phyloP scores from a whole-genome alignment of 2,113 vertebrate genomes.

The Thalassarche chlororhynchos region DNA sequence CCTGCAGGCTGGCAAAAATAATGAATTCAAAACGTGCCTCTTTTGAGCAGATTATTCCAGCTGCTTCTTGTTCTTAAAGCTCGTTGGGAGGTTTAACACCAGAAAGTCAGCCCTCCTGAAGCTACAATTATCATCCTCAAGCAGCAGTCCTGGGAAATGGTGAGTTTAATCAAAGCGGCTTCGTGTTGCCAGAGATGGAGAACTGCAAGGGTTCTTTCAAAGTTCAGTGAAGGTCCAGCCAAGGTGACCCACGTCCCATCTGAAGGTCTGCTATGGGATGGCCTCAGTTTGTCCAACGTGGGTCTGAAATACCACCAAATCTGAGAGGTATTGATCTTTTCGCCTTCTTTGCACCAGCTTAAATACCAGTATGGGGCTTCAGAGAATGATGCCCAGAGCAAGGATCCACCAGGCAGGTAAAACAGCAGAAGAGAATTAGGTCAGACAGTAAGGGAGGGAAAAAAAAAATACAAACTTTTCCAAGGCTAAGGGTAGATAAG shows the following conservation, averaged over 20 bases:
- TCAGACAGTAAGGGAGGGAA: not conserved
- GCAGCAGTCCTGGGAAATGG: not conserved
- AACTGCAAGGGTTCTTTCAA: not conserved
- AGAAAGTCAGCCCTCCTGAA: slow-evolving; percentile 28
- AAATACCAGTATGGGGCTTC: not conserved
- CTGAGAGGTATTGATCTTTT: not conserved
- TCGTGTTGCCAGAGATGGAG: accelerated
- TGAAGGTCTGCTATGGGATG: not conserved
- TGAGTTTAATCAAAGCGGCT: not conserved
- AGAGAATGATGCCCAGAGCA: not conserved
- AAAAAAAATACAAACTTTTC: not conserved
- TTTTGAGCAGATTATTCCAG: slow-evolving; percentile 15
- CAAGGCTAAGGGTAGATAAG: not conserved
- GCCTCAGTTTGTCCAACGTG: accelerated
- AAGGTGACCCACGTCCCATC: not conserved
- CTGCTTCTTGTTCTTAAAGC: slow-evolving; percentile 16
- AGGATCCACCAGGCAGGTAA: not conserved
- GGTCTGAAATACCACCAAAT: not conserved
- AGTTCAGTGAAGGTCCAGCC: not conserved
- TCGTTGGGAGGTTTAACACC: not conserved
- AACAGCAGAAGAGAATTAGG: not conserved
- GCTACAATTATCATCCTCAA: not conserved
- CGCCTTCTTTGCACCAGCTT: not conserved
- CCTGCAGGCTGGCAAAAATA: slow-evolving; percentile 43
- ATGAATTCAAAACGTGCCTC: slow-evolving; percentile 4